phyloP scores from a whole-genome alignment of 2,797 vertebrate species.

The Echiichthys vipera region DNA sequence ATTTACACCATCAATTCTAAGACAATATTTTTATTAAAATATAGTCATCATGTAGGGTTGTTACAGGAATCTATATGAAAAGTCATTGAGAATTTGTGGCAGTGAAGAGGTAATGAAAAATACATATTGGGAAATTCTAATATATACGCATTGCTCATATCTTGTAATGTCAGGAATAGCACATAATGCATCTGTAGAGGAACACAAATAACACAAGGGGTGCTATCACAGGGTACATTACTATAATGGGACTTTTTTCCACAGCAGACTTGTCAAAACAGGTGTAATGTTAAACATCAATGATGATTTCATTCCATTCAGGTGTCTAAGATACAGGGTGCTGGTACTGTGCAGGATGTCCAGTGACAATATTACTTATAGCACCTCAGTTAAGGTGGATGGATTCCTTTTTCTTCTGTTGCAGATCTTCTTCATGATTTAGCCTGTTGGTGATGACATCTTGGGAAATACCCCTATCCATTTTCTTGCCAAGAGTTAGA shows the following conservation, averaged over 20 bases:
- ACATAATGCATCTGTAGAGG: not conserved
- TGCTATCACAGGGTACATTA: not conserved
- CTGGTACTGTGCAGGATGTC: not conserved
- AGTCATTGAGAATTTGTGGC: not conserved
- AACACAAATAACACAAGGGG: not conserved
- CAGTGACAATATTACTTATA: not conserved
- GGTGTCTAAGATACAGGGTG: not conserved
- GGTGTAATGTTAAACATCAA: not conserved
- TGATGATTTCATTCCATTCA: constrained; percentile 2
- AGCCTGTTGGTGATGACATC: too few species aligned
- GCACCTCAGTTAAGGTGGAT: not conserved
- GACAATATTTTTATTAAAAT: not conserved
- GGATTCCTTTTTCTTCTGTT: not conserved
- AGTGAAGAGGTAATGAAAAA: not conserved
- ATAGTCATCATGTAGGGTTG: not conserved
- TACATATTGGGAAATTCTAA: too few species aligned
- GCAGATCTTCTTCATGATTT: not conserved
- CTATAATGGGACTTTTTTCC: not conserved
- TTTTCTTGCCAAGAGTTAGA: not conserved
- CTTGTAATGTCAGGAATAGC: not conserved
- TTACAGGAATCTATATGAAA: not conserved
- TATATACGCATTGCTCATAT: too few species aligned
- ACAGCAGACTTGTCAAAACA: not conserved
- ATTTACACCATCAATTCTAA: not conserved
- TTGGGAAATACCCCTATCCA: too few species aligned